Evolutionary conservation across 2,888 invertebrate species (phyloP), one percentile per base, ranked within the genome.

Genomic region (Piscicola geometra): DNA sequence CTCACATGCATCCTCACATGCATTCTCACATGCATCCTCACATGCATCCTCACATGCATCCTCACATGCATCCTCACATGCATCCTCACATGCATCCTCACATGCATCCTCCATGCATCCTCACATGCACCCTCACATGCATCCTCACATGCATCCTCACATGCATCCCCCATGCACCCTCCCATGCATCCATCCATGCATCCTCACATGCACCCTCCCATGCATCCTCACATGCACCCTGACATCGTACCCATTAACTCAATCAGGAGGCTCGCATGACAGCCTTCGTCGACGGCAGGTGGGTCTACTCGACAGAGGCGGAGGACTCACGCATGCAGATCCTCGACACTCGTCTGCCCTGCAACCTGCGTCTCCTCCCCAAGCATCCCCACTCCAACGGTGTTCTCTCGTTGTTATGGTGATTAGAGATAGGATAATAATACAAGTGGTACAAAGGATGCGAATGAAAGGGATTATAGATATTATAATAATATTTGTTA

Each of bases 241-340:
- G 50, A 71, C 12, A 30, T 32, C 12, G 15, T 50, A 32, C 36
- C 36, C 21, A 76, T 71, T 25, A n/a, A n/a, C 77, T 79, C 30
- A 78, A 77, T 72, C 89, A 91, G 15, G 91, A 92, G 83, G 91
- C 92, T 41, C 89, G 90, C 70, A 90, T 92, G 86, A 90, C 84
- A 1, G 89, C 92, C 78, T 90, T 93, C 85, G 89, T 93, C 83
- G 87, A 91, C 84, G 90, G 92, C 82, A 90, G 89, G 81, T 92
- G 94, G 93, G 89, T 92, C 82, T 85, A 73, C 33, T 28, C 60
- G 5, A 56, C 12, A 5, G 60, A 56, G 21, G 3, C 9, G 21
- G 12, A 56, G 12, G 50, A 47, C 21, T 47, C 21, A 21, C 5
- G 15, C 21, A 18, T 56, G 12, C 5, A 21, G 12, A 5, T 56